Evolutionary conservation across 1,140 invertebrate species (phyloP), one percentile per base, ranked within the genome.

Genomic region (Atta colombica): DNA sequence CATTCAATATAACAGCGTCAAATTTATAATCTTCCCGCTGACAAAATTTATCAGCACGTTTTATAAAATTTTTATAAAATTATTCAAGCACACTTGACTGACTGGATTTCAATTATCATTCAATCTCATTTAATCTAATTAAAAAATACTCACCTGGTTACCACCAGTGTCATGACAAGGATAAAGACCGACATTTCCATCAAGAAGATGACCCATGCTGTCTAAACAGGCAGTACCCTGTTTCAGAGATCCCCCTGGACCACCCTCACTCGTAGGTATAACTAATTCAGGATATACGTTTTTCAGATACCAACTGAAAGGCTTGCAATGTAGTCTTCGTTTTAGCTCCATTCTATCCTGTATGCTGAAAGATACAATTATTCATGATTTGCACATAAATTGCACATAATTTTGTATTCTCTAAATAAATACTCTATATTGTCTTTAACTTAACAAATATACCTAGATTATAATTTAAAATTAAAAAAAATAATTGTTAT

Each of bases 281-380:
- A 97, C 96, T 72, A 99, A 95, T 95, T 99, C 98, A 16, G 99
- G 99, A 96, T 99, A 99, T 31, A 99, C 98, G 94, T 99, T 98
- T 89, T 99, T 97, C 91, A 99, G 94, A 95, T 99, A 99, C 99
- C 99, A 99, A 91, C 98, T 97, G 96, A 99, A 99, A 12, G 98
- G 97, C 94, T 99, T 99, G 95, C 99, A 99, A 65, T 98, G 96
- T 21, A 99, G 96, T 90, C 96, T 96, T 92, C 98, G 96, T 86
- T 98, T 97, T 65, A 99, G 95, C 53, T 97, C 97, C 84, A 98
- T 95, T 80, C 99, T 97, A 92, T 98, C 98, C 75, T 98, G 97
- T 93, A 99, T 98, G 94, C 98, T 99, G 94, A 78, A 96, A 95
- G 93, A 91, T 87, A 18, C 18, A 55, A 78, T 80, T 39, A 25